Evolutionary conservation across 64 coral and sea anemone genomes (phyloP).

Genomic region (Dendrophyllia cribrosa): DNA sequence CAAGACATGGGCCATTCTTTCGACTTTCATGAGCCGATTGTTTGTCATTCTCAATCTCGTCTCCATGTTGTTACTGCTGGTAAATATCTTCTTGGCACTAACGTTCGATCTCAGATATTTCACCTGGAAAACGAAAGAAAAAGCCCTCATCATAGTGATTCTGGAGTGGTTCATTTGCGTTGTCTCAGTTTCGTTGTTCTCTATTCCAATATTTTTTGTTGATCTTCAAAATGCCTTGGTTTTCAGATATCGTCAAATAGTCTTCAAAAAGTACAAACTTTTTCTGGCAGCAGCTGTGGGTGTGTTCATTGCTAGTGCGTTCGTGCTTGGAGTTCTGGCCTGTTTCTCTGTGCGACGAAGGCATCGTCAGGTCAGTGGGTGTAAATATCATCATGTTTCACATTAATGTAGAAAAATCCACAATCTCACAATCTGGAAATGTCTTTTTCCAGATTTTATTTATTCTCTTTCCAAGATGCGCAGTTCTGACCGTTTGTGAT

Average conservation of each 20-base stretch:
- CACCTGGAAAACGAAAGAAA: slow-evolving; percentile 27
- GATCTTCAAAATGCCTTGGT: slow-evolving; percentile 14
- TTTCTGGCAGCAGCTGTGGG: neutral
- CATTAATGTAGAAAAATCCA: too few relatives aligned
- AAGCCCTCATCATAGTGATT: slow-evolving; percentile 1
- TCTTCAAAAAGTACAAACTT: neutral
- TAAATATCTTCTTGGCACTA: neutral
- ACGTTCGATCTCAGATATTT: slow-evolving; percentile 1
- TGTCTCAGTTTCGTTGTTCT: neutral
- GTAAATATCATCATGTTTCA: too few relatives aligned
- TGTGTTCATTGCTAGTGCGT: neutral
- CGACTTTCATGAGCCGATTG: neutral
- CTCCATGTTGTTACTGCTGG: slow-evolving; percentile 1
- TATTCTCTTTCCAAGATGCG: too few relatives aligned
- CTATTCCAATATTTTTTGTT: neutral
- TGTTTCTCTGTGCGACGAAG: neutral
- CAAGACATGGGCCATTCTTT: neutral
- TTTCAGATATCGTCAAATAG: neutral
- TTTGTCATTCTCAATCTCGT: slow-evolving; percentile 2
- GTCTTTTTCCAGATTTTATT: too few relatives aligned
- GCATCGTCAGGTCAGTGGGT: neutral
- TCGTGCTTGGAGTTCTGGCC: neutral
- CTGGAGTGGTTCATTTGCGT: neutral
- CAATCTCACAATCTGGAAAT: too few relatives aligned
- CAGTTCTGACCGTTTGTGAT: too few relatives aligned